phyloP scores from a whole-genome alignment of 2,888 invertebrate species.

The Heteromyza rotundicornis region DNA sequence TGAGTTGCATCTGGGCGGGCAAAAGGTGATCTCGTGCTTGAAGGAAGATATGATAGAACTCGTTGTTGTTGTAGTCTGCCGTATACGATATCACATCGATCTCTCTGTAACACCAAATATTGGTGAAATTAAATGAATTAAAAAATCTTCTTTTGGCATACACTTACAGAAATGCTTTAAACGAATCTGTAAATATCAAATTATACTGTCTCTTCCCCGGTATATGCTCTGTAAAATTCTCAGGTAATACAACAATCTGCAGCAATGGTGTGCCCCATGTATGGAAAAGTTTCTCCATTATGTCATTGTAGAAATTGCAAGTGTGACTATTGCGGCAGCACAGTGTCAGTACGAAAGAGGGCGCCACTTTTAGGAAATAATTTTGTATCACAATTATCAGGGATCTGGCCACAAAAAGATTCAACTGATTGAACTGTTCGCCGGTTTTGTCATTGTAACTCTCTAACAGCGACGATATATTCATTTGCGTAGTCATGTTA shows the following conservation, averaged over 20 bases:
- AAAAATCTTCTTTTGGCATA: background rate
- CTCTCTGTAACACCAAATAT: conserved; percentile 25
- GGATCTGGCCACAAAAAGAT: conserved; percentile 40
- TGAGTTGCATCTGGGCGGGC: conserved; percentile 39
- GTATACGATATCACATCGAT: conserved; percentile 42
- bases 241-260: conserved; percentile 41
- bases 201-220: conserved; percentile 39
- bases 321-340: conserved; percentile 38
- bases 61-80: conserved; percentile 41
- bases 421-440: conserved; percentile 31
- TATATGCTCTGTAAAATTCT: conserved; percentile 10
- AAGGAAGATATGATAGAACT: conserved; percentile 51
- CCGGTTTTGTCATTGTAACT: too few species aligned
- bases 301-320: conserved; percentile 44
- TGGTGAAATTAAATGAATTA: background rate
- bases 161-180: conserved; percentile 41
- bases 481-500: too few species aligned
- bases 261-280: conserved; percentile 35
- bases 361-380: conserved; percentile 39
- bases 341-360: conserved; percentile 42
- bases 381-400: conserved; percentile 42
- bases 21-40: conserved; percentile 38
- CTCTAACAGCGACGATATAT: too few species aligned
- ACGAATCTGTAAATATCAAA: conserved; percentile 48
- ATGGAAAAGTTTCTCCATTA: conserved; percentile 40